Evolutionary conservation across 1,140 invertebrate genomes (phyloP), one percentile per base, ranked within the genome.

Genomic region (Metaphire vulgaris): DNA sequence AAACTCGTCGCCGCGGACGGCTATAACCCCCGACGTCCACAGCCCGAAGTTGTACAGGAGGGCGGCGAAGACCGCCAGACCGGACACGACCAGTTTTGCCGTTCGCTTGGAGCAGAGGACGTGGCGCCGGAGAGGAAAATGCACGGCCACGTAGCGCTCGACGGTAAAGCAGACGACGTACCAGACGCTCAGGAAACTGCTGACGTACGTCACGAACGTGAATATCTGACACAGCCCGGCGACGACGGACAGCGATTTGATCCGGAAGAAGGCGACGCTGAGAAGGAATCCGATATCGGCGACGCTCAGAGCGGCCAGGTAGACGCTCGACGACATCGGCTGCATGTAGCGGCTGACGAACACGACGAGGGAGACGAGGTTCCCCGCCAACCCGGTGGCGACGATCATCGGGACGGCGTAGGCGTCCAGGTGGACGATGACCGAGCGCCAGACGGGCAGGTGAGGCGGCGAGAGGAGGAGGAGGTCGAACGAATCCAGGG

Each of bases 251-350:
- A 88, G 74, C 0, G 83, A 85, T 41, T 89, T 88, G 1, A 89
- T 76, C 89, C 89, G 90, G 0, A 88, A 88, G 0, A 89, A 77
- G 1, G 88, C 80, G 12, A 90, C 76, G 0, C 87, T 85, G 1
- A 87, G 78, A 0, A 90, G 81, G 75, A 89, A 90, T 2, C 87
- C 86, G 29, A 88, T 87, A 78, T 90, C 89, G 0, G 89, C 87
- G 0, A 84, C 85, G 0, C 89, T 87, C 29, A 90, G 78, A 0
- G 89, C 89, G 0, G 89, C 89, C 28, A 90, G 76, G 76, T 90
- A 90, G 41, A 89, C 89, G 64, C 88, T 89, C 0, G 89, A 90
- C 70, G 89, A 89, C 0, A 89, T 81, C 79, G 88, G 85, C 73
- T 87, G 88, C 0, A 90, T 77, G 71, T 89, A 87, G 0, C 89